Evolutionary conservation across 1,140 invertebrate species (phyloP).

Genomic region (Drosophila auraria): DNA sequence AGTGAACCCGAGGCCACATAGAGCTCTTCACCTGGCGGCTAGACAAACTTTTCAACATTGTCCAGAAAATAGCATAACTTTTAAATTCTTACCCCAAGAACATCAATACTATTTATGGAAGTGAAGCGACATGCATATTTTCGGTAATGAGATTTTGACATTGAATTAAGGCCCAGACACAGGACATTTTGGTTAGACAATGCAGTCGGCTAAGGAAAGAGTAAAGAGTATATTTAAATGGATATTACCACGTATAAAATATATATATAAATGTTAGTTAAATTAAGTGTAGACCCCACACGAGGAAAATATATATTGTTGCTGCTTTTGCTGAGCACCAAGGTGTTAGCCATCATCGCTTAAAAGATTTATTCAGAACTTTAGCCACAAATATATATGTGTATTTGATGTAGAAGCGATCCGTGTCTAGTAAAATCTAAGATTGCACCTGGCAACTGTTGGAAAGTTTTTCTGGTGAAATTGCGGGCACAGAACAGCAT

Average conservation of each 20-base stretch:
- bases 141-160: constrained; percentile 18
- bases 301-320: constrained; percentile 7
- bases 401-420: constrained; percentile 33
- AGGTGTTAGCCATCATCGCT: constrained; percentile 23
- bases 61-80: constrained; percentile 23
- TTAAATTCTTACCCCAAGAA: constrained; percentile 19
- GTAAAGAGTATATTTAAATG: background rate
- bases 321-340: constrained; percentile 71
- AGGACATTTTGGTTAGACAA: constrained; percentile 9
- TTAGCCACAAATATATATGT: constrained; percentile 2
- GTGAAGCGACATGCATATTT: constrained; percentile 11
- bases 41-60: constrained; percentile 64
- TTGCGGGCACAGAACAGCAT: constrained; percentile 26
- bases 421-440: constrained; percentile 49
- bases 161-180: background rate
- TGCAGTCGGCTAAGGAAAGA: background rate
- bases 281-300: constrained; percentile 14
- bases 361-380: constrained; percentile 15
- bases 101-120: background rate
- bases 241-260: constrained; percentile 25
- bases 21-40: constrained; percentile 29
- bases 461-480: constrained; percentile 39
- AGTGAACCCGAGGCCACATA: constrained; percentile 17
- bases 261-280: constrained; percentile 34
- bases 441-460: constrained; percentile 32